These are phyloP conservation scores for Lithophane ornitopus DNA, from an alignment of 2,888 invertebrate species.

Conservation along the genomic window DNA sequence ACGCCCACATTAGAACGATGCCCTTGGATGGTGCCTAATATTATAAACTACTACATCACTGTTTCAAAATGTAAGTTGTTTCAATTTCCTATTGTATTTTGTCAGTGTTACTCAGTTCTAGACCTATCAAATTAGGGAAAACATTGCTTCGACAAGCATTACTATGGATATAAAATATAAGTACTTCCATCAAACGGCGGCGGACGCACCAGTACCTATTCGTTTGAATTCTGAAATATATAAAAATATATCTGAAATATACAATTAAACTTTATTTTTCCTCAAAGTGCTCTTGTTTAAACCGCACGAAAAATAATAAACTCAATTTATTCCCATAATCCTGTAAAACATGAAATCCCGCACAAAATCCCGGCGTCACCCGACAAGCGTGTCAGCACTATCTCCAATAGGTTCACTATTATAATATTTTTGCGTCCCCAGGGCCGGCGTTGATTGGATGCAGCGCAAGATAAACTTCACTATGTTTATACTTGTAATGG, in stretches of 20 bases:
- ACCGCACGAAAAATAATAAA: slow-evolving; percentile 12
- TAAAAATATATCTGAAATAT: too few species aligned
- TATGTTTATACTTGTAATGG: slow-evolving; percentile 75
- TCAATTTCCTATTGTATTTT: background rate
- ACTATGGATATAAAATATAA: background rate
- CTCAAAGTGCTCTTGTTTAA: background rate
- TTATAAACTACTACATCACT: background rate
- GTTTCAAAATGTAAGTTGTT: background rate
- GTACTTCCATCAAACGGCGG: background rate
- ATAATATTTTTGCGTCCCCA: slow-evolving; percentile 78
- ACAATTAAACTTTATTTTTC: background rate
- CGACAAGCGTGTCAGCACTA: slow-evolving; percentile 55
- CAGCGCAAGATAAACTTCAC: slow-evolving; percentile 75
- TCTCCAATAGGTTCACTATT: slow-evolving; percentile 66
- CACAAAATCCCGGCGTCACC: slow-evolving; percentile 53
- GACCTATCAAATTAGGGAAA: background rate
- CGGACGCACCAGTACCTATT: background rate
- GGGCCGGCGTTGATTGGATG: slow-evolving; percentile 81
- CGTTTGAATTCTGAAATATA: background rate
- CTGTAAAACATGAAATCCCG: slow-evolving; percentile 27
- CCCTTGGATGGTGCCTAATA: slow-evolving; percentile 4
- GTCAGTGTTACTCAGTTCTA: background rate
- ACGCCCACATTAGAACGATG: slow-evolving; percentile 4
- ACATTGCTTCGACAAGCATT: background rate
- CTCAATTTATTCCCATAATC: slow-evolving; percentile 3